phyloP scores from a whole-genome alignment of 2,113 vertebrate species.

The cat (Felis catus) region F.catus_Fca126_mat1.0 CM031414.1:105833501-105834000 shows the following conservation, averaged over 20 bases:
- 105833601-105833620: no score
- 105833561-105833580: no score
- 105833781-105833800: conserved; percentile 13
- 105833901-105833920: fast-evolving
- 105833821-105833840: background rate
- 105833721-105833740: background rate
- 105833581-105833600: no score
- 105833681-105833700: no score
- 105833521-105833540: no score
- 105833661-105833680: no score
- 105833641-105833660: no score
- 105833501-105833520: no score
- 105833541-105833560: no score
- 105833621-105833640: no score
- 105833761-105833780: background rate
- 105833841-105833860: fast-evolving
- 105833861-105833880: background rate
- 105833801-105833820: background rate
- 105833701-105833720: background rate
- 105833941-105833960: background rate
- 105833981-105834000: background rate
- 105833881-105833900: background rate
- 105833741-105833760: background rate
- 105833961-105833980: background rate
- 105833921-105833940: background rate